phyloP scores from a whole-genome alignment of 2,113 vertebrate species.

The Stigmatopora nigra region DNA sequence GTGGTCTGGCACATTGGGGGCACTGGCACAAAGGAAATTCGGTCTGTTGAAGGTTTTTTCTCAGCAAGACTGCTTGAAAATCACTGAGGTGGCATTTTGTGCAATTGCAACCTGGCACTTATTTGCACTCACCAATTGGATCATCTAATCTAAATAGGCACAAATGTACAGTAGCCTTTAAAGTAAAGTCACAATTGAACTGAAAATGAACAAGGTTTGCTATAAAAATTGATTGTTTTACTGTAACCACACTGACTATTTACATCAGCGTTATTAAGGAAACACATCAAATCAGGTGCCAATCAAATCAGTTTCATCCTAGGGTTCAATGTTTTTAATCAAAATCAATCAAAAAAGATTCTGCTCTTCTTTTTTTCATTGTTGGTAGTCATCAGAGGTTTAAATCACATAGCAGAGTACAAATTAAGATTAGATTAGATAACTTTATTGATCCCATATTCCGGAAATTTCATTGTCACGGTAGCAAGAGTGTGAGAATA shows the following conservation, averaged over 20 bases:
- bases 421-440: neutral
- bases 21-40: constrained; percentile 10
- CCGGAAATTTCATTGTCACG: too few species aligned
- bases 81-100: constrained; percentile 17
- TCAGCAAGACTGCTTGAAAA: constrained; percentile 12
- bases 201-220: too few species aligned
- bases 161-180: neutral
- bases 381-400: neutral
- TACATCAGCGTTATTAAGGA: too few species aligned
- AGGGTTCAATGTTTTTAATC: too few species aligned
- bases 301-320: too few species aligned
- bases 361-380: neutral
- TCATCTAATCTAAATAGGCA: neutral
- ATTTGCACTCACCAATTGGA: neutral
- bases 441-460: too few species aligned
- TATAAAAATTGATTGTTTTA: too few species aligned
- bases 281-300: too few species aligned
- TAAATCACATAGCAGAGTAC: neutral
- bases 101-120: constrained; percentile 3
- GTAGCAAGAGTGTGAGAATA: too few species aligned
- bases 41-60: constrained; percentile 12
- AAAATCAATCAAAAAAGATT: too few species aligned
- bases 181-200: neutral
- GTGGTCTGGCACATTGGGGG: constrained; percentile 33
- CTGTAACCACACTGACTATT: too few species aligned